phyloP scores from a whole-genome alignment of 2,113 vertebrate species.

The Urocitellus parryii region DNA sequence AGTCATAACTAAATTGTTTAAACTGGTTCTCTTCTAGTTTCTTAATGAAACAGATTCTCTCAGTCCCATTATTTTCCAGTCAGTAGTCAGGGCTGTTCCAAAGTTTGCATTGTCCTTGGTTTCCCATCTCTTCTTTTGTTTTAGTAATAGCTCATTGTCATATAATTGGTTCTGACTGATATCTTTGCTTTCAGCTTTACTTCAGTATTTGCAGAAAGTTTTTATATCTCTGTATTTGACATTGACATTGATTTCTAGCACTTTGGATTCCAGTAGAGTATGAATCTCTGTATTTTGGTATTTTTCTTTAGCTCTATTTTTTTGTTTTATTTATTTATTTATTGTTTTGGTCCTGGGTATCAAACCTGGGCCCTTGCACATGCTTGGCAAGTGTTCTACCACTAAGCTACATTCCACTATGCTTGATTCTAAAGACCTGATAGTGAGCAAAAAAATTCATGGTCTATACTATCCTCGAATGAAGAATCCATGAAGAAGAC shows the following conservation, averaged over 20 bases:
- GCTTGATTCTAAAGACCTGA: background rate
- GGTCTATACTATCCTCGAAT: background rate
- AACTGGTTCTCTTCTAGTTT: slow-evolving; percentile 33
- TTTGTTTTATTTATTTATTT: background rate
- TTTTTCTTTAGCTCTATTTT: too few relatives aligned
- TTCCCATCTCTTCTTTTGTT: background rate
- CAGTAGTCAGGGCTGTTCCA: background rate
- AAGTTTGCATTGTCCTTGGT: background rate
- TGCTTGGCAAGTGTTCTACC: background rate
- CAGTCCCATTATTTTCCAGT: background rate
- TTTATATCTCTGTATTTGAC: background rate
- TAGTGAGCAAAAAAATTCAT: background rate
- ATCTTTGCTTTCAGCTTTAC: background rate
- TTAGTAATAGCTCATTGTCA: background rate
- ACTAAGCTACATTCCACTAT: background rate
- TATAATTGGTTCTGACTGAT: background rate
- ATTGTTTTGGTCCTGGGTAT: background rate
- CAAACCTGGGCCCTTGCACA: background rate
- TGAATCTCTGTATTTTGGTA: background rate
- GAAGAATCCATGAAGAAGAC: background rate
- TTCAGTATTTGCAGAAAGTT: background rate
- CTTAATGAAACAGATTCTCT: background rate
- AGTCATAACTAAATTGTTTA: slow-evolving; percentile 55
- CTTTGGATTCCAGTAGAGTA: background rate
- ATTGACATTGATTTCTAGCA: background rate